Evolutionary conservation across 2,888 invertebrate genomes (phyloP).

Genomic region (Cheilosia scutellata): DNA sequence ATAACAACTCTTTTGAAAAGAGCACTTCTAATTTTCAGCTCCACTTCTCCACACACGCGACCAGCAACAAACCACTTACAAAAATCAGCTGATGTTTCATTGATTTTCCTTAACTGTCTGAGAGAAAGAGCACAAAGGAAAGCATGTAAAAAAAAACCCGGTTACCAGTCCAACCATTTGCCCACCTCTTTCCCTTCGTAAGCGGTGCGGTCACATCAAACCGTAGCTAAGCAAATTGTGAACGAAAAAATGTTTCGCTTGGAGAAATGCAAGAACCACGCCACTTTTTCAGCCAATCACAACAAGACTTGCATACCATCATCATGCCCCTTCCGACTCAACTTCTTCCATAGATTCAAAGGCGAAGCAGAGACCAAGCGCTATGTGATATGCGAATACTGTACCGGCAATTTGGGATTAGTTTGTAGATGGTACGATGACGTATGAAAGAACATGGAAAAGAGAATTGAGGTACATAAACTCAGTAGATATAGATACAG

Average conservation of each 20-base stretch:
- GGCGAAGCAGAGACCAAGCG: slow-evolving; percentile 37
- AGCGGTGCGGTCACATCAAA: slow-evolving; percentile 17
- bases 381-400: slow-evolving; percentile 52
- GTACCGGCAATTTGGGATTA: slow-evolving; percentile 63
- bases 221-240: slow-evolving; percentile 34
- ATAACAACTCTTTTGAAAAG: not conserved
- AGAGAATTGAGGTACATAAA: slow-evolving; percentile 19
- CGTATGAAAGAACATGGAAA: slow-evolving; percentile 27
- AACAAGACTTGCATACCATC: slow-evolving; percentile 37
- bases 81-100: slow-evolving; percentile 64
- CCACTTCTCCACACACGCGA: not conserved
- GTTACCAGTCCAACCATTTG: slow-evolving; percentile 48
- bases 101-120: slow-evolving; percentile 38
- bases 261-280: slow-evolving; percentile 74
- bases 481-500: slow-evolving; percentile 15
- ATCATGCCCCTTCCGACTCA: slow-evolving; percentile 1
- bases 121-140: slow-evolving; percentile 26
- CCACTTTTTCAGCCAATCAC: slow-evolving; percentile 74
- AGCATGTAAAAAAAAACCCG: slow-evolving; percentile 63
- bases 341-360: not conserved
- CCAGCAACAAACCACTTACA: not conserved
- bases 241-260: slow-evolving; percentile 30
- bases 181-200: not conserved
- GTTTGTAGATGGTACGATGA: slow-evolving; percentile 30
- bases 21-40: not conserved